Percentiles rank a stretch among this genome's conserved stretches.
Evolutionary conservation across 1,140 invertebrate species (phyloP).

Genomic region (Scaptomyza graminum): DNA sequence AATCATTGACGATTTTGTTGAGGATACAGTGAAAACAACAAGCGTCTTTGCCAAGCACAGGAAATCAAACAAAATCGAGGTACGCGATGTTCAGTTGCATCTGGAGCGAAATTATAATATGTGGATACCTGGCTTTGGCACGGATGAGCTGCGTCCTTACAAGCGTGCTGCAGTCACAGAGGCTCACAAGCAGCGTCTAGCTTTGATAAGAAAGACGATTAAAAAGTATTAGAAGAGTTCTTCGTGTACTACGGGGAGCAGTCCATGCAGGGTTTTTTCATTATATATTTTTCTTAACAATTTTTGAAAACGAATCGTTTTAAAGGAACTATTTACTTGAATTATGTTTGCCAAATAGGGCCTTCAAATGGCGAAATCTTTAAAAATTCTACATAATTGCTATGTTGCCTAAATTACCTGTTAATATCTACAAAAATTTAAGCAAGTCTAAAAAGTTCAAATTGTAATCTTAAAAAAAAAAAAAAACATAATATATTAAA

Average conservation of each 20-base stretch:
- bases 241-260: neutral
- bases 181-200: conserved; percentile 96
- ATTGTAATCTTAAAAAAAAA: neutral
- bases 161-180: conserved; percentile 96
- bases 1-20: conserved; percentile 98
- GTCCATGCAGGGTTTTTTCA: neutral
- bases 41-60: conserved; percentile 96
- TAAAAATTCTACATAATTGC: neutral
- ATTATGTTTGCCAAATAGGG: neutral
- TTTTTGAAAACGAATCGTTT: neutral
- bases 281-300: neutral
- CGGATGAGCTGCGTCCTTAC: conserved; percentile 95
- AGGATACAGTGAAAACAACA: conserved; percentile 94
- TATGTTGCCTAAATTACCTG: no score
- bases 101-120: conserved; percentile 97
- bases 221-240: conserved; percentile 91
- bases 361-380: no score
- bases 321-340: neutral
- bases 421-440: no score
- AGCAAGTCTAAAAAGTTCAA: no score
- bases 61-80: conserved; percentile 94
- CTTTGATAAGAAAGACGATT: conserved; percentile 94
- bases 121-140: conserved; percentile 98
- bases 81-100: conserved; percentile 97
- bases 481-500: no score